These are phyloP conservation scores for Acanthurus lineatus DNA, from an alignment of 2,797 vertebrate species.

Conservation along the genomic window DNA sequence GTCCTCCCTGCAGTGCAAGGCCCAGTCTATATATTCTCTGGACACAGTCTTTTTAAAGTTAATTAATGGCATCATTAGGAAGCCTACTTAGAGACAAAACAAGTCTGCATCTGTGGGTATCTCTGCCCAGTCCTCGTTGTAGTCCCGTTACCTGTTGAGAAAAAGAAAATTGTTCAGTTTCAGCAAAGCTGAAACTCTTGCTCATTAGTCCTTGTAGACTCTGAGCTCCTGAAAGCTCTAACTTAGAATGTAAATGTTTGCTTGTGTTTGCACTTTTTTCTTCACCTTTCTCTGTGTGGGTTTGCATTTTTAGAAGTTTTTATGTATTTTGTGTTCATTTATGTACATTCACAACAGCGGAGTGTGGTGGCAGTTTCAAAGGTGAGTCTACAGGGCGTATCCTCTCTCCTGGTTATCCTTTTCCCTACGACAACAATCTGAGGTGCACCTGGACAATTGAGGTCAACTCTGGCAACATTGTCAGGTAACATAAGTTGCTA, in stretches of 20 bases:
- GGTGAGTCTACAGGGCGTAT: conserved; percentile 95
- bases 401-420: conserved; percentile 97
- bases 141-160: conserved; percentile 44
- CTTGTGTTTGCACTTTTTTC: background rate
- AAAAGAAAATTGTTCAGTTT: conserved; percentile 40
- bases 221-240: conserved; percentile 21
- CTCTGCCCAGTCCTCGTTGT: conserved; percentile 29
- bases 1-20: conserved; percentile 44
- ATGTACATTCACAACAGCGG: conserved; percentile 84
- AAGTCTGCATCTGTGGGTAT: conserved; percentile 43
- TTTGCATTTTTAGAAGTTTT: background rate
- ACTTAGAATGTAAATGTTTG: background rate
- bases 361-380: conserved; percentile 96
- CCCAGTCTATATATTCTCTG: conserved; percentile 51
- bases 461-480: conserved; percentile 95
- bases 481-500: conserved; percentile 87
- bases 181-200: conserved; percentile 29
- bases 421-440: conserved; percentile 98
- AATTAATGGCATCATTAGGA: conserved; percentile 75
- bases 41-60: conserved; percentile 69
- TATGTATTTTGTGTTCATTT: conserved; percentile 29
- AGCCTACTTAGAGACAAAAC: conserved; percentile 56
- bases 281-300: conserved; percentile 1
- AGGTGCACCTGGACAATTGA: conserved; percentile 96
- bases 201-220: conserved; percentile 42